Evolutionary conservation across 2,113 vertebrate species (phyloP).

Genomic region (Nibea albiflora): DNA sequence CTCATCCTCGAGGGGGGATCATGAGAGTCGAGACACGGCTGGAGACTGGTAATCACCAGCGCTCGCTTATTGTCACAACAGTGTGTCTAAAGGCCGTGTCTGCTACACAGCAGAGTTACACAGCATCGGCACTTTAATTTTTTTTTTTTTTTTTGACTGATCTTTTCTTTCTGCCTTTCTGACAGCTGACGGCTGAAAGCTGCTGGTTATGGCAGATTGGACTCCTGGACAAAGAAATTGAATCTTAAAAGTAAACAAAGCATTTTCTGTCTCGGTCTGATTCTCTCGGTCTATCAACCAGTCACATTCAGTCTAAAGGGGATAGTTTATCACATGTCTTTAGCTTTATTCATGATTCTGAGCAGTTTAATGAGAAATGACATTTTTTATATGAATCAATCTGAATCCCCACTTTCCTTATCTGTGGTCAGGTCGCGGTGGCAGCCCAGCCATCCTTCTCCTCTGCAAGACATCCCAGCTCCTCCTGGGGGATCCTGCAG

Average conservation of each 20-base stretch:
- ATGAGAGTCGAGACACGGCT: background rate
- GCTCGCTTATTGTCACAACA: conserved; percentile 32
- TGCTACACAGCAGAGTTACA: conserved; percentile 1
- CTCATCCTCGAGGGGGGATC: conserved; percentile 6
- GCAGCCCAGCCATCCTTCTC: too few relatives aligned
- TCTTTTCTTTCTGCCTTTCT: background rate
- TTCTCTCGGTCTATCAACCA: background rate
- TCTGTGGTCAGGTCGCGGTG: rapidly evolving
- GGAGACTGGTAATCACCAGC: conserved; percentile 25
- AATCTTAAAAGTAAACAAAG: background rate
- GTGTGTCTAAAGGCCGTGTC: conserved; percentile 7
- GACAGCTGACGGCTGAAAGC: background rate
- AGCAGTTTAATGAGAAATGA: background rate
- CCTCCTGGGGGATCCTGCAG: too few relatives aligned
- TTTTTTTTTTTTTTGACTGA: background rate
- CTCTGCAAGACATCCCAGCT: too few relatives aligned
- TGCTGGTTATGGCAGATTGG: background rate
- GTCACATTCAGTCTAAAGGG: background rate
- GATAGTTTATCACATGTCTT: background rate
- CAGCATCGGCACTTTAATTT: too few relatives aligned
- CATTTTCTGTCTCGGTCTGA: background rate
- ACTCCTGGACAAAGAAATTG: background rate
- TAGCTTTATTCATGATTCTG: background rate
- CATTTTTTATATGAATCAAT: background rate
- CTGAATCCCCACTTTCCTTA: too few relatives aligned